A percentile compares a stretch with the other conserved stretches of the same genome.
Conservation (phyloP, 2,797 vertebrate species). For the Enteromius viviparus region DNA sequence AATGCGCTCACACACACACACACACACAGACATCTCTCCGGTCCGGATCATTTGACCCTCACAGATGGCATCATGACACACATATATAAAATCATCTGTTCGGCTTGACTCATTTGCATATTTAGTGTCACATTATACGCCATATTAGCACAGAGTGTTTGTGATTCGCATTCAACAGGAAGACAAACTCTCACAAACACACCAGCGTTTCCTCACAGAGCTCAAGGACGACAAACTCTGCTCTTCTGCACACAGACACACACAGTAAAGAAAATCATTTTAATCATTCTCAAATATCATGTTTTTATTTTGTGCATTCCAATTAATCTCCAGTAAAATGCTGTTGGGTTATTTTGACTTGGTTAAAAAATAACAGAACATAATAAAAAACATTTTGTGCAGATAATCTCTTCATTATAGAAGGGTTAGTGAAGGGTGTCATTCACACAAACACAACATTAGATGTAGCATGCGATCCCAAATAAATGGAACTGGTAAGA, state of each 20-base stretch:
- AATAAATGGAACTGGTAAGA: too few species aligned
- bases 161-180: constrained; percentile 76
- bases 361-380: too few species aligned
- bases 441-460: too few species aligned
- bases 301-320: too few species aligned
- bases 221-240: constrained; percentile 18
- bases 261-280: not conserved
- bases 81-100: constrained; percentile 81
- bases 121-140: constrained; percentile 86
- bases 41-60: constrained; percentile 70
- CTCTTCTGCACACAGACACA: not conserved
- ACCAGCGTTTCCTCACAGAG: not conserved
- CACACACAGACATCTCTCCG: not conserved
- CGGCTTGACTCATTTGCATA: constrained; percentile 77
- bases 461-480: too few species aligned
- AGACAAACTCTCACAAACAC: constrained; percentile 17
- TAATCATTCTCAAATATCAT: too few species aligned
- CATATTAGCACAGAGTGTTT: constrained; percentile 79
- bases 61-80: constrained; percentile 83
- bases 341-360: too few species aligned
- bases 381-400: too few species aligned
- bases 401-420: too few species aligned
- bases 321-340: too few species aligned
- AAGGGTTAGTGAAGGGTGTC: too few species aligned
- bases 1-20: not conserved